Conservation (phyloP, 2,888 invertebrate species). For the Acanthococcus lagerstroemiae region DNA sequence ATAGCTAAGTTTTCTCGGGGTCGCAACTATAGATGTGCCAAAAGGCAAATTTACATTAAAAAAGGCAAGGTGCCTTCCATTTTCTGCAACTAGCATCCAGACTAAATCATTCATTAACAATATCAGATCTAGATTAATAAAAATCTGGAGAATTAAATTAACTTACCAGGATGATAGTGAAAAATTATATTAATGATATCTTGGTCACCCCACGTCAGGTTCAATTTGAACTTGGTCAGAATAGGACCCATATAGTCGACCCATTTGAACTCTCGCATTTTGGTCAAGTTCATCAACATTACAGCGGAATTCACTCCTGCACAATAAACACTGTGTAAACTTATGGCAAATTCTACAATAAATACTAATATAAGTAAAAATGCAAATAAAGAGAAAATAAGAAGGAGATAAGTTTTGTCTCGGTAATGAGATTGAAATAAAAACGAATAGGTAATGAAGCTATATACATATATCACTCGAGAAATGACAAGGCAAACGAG, state of each 20-base stretch:
- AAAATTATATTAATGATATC: constrained; percentile 88
- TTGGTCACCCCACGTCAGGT: constrained; percentile 96
- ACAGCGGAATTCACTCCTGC: constrained; percentile 90
- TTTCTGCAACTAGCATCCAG: too few species aligned
- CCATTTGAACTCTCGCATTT: constrained; percentile 81
- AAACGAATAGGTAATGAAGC: neutral
- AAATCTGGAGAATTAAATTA: constrained; percentile 7
- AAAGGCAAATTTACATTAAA: too few species aligned
- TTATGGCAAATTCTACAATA: too few species aligned
- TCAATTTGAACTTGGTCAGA: constrained; percentile 69
- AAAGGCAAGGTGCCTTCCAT: too few species aligned
- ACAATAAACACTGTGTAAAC: too few species aligned
- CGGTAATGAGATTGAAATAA: neutral
- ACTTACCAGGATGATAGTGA: constrained; percentile 62
- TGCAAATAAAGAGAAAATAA: constrained; percentile 1
- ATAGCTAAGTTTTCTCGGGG: too few species aligned
- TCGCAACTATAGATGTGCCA: too few species aligned
- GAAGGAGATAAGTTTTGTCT: neutral
- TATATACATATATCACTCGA: too few species aligned
- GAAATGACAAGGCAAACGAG: too few species aligned
- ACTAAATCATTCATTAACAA: too few species aligned
- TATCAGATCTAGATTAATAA: constrained; percentile 10
- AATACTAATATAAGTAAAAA: too few species aligned
- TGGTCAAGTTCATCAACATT: constrained; percentile 92
- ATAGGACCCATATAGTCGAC: constrained; percentile 71